phyloP scores from a whole-genome alignment of 2,113 vertebrate genomes.

The Notothenia coriiceps region DNA sequence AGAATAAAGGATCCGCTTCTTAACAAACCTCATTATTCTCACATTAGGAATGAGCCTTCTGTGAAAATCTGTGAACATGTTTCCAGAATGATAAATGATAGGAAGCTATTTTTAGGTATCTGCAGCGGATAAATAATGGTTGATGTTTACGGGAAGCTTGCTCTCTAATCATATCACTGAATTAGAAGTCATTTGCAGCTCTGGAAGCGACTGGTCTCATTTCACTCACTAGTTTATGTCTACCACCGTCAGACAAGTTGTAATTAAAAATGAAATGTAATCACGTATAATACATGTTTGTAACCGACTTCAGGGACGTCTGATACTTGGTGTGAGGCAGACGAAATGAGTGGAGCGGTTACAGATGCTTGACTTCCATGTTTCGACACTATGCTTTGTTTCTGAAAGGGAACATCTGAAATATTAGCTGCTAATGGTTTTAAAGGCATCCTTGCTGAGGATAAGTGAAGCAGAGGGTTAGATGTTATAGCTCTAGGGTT shows the following conservation, averaged over 20 bases:
- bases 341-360: too few relatives aligned
- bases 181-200: conserved; percentile 71
- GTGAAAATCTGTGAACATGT: neutral
- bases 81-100: conserved; percentile 11
- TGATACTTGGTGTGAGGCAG: conserved; percentile 20
- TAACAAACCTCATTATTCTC: neutral
- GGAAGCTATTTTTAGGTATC: conserved; percentile 19
- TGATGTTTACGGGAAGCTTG: conserved; percentile 61
- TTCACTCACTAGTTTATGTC: conserved; percentile 68
- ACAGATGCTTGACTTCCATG: too few relatives aligned
- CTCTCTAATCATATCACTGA: conserved; percentile 75
- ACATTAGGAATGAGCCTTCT: neutral
- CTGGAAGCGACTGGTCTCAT: conserved; percentile 52
- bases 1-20: too few relatives aligned
- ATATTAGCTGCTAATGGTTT: too few relatives aligned
- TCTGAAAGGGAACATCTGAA: too few relatives aligned
- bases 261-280: conserved; percentile 77
- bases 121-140: conserved; percentile 51
- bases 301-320: conserved; percentile 40
- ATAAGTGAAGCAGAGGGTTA: too few relatives aligned
- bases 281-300: conserved; percentile 62
- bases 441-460: too few relatives aligned
- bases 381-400: too few relatives aligned
- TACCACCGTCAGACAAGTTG: conserved; percentile 58
- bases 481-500: too few relatives aligned